phyloP scores from a whole-genome alignment of 1,140 invertebrate species.

The Drosophila carrolli region DNA sequence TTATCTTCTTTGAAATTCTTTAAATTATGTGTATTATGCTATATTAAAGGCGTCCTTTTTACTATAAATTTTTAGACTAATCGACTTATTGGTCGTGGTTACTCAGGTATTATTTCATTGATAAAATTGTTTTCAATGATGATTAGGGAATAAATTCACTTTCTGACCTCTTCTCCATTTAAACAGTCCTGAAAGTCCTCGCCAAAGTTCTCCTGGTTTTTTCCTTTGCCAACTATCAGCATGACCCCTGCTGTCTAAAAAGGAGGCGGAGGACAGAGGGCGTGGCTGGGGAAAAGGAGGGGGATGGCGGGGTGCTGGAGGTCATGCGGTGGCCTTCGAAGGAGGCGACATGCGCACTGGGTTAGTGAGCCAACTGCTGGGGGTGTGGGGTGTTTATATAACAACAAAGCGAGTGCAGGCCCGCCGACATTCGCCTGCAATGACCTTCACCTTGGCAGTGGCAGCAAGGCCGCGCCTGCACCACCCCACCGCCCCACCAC shows the following conservation, averaged over 20 bases:
- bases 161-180: no score
- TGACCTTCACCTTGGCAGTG: slow-evolving; percentile 78
- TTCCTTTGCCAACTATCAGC: neutral
- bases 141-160: no score
- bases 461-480: slow-evolving; percentile 35
- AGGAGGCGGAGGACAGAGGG: slow-evolving; percentile 18
- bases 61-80: no score
- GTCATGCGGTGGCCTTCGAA: slow-evolving; percentile 55
- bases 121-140: no score
- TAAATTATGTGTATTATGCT: no score
- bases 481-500: slow-evolving; percentile 7
- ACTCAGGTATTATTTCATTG: no score
- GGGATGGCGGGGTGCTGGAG: slow-evolving; percentile 2
- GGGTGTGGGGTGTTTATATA: slow-evolving; percentile 59
- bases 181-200: neutral
- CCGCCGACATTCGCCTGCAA: slow-evolving; percentile 58
- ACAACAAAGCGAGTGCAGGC: slow-evolving; percentile 65
- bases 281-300: neutral
- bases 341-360: slow-evolving; percentile 70
- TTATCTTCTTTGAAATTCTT: no score
- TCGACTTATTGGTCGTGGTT: no score
- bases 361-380: slow-evolving; percentile 50
- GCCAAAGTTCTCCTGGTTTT: neutral
- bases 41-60: no score
- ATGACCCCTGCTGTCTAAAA: slow-evolving; percentile 7